A percentile compares a stretch with the other conserved stretches of the same genome.
Conservation (phyloP, 2,888 invertebrate species). For the Lepidonotus clava region DNA sequence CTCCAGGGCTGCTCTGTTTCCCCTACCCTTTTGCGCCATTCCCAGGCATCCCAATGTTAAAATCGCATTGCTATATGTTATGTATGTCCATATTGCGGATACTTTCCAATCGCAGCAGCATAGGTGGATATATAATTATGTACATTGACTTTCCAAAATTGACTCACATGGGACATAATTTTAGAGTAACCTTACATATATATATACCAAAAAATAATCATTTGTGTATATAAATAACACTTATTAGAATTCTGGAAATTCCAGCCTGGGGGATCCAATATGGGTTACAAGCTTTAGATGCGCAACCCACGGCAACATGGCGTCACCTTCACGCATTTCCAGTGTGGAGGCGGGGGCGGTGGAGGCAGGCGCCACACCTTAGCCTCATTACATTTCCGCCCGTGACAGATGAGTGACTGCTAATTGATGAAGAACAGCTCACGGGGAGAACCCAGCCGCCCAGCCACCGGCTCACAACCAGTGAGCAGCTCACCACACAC, state of each 20-base stretch:
- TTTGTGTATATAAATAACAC: too few relatives aligned
- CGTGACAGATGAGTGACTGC: conserved; percentile 21
- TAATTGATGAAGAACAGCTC: conserved; percentile 38
- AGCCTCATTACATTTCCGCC: conserved; percentile 24
- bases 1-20: background rate
- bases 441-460: background rate
- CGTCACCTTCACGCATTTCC: background rate
- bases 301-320: background rate
- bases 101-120: too few relatives aligned
- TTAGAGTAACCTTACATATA: too few relatives aligned
- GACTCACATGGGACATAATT: too few relatives aligned
- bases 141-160: too few relatives aligned
- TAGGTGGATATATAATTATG: too few relatives aligned
- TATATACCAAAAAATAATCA: too few relatives aligned
- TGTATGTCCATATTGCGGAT: too few relatives aligned
- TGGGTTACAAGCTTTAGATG: background rate
- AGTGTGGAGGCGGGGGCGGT: too few relatives aligned
- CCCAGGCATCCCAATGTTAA: too few relatives aligned
- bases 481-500: background rate
- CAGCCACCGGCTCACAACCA: background rate
- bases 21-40: background rate
- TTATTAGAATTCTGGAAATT: too few relatives aligned
- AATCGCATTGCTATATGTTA: too few relatives aligned
- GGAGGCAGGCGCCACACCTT: conserved; percentile 6
- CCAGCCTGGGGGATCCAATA: background rate